Evolutionary conservation across 2,797 vertebrate species (phyloP).

Genomic region (Chrosomus eos): DNA sequence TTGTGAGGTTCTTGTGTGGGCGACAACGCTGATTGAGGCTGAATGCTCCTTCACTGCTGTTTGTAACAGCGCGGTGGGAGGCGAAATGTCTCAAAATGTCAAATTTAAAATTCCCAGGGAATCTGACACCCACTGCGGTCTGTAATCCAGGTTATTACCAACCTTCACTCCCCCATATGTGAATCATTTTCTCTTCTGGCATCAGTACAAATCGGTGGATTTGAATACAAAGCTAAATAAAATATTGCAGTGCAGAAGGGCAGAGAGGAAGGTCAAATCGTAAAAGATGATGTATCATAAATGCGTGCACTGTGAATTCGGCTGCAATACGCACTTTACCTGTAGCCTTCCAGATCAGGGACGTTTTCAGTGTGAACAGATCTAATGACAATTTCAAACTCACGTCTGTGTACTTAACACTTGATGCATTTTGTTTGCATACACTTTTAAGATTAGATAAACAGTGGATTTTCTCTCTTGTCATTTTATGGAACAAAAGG

Average conservation of each 20-base stretch:
- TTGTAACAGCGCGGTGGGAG: conserved; percentile 48
- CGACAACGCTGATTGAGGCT: conserved; percentile 45
- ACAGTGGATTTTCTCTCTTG: conserved; percentile 28
- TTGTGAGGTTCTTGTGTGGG: conserved; percentile 40
- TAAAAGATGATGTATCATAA: conserved; percentile 25
- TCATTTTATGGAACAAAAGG: conserved; percentile 22
- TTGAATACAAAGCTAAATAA: conserved; percentile 53
- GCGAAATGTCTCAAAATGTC: conserved; percentile 61
- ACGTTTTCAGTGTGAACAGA: not conserved
- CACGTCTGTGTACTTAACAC: not conserved
- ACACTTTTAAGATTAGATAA: conserved; percentile 8
- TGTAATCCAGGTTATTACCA: conserved; percentile 64
- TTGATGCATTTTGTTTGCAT: conserved; percentile 2
- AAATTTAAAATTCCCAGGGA: conserved; percentile 57
- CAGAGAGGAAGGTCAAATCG: not conserved
- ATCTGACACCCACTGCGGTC: conserved; percentile 56
- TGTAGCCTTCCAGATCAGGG: not conserved
- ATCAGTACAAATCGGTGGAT: conserved; percentile 48
- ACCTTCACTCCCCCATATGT: conserved; percentile 54
- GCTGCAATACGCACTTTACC: not conserved
- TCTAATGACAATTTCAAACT: conserved; percentile 12
- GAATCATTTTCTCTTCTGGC: conserved; percentile 57
- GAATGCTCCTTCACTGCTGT: conserved; percentile 37
- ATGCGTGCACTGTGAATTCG: not conserved
- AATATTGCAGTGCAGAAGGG: conserved; percentile 17